phyloP scores from a whole-genome alignment of 2,113 vertebrate genomes.

The Rhea americana region DNA sequence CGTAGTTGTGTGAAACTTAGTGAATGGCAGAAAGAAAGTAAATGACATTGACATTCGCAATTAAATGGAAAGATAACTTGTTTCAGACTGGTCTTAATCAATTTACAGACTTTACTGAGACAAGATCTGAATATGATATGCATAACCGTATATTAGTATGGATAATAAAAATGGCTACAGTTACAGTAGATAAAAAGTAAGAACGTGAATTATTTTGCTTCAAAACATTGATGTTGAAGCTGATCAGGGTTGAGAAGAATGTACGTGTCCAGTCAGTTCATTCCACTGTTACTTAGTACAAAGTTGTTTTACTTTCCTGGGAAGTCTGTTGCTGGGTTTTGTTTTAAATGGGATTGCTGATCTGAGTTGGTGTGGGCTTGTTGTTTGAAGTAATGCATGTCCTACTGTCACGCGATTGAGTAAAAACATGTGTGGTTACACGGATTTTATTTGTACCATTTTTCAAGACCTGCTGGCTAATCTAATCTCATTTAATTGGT shows the following conservation, averaged over 20 bases:
- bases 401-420: constrained; percentile 25
- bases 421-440: constrained; percentile 3
- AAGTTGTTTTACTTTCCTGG: not conserved
- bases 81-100: not conserved
- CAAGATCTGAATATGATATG: not conserved
- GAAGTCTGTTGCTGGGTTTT: not conserved
- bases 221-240: not conserved
- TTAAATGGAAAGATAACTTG: not conserved
- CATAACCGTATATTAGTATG: not conserved
- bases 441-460: not conserved
- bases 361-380: constrained; percentile 12
- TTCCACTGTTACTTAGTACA: not conserved
- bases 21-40: not conserved
- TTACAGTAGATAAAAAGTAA: not conserved
- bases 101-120: not conserved
- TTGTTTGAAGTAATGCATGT: constrained; percentile 10
- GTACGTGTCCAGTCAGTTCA: not conserved
- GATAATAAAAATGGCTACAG: not conserved
- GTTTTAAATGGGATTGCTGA: constrained; percentile 19
- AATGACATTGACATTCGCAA: not conserved
- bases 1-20: not conserved
- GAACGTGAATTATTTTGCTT: not conserved
- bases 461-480: constrained; percentile 18
- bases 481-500: constrained; percentile 52
- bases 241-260: not conserved